Percentiles rank a stretch among this genome's conserved stretches.
Conservation (phyloP, 2,888 invertebrate genomes). For the Halictus quadricinctus region DNA sequence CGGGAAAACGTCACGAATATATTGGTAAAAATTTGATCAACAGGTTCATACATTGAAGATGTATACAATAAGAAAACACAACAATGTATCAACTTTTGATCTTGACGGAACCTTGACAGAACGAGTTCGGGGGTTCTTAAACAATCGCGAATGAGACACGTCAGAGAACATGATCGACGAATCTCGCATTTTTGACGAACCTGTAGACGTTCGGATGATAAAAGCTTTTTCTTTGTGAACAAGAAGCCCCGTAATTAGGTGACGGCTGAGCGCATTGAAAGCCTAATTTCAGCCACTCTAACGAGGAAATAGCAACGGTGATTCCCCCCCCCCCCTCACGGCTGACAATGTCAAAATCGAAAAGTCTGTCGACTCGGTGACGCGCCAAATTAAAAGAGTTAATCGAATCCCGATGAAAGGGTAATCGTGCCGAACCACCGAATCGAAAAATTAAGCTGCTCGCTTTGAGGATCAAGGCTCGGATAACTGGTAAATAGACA, state of each 20-base stretch:
- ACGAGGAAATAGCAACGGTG: neutral
- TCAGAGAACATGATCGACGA: no score
- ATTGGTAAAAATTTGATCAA: neutral
- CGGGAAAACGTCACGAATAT: neutral
- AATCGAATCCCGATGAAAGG: slow-evolving; percentile 28
- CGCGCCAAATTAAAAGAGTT: slow-evolving; percentile 15
- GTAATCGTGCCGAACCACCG: slow-evolving; percentile 30
- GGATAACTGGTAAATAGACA: slow-evolving; percentile 33
- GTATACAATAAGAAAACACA: neutral
- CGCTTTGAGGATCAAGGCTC: slow-evolving; percentile 22
- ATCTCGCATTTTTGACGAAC: neutral
- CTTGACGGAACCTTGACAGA: no score
- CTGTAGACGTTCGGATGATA: neutral
- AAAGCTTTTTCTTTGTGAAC: slow-evolving; percentile 9
- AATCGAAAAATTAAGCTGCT: slow-evolving; percentile 47
- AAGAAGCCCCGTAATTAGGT: neutral
- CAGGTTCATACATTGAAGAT: neutral
- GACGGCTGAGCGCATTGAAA: neutral
- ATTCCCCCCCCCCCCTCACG: neutral
- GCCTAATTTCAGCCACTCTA: neutral
- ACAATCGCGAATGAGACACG: neutral
- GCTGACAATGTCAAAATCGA: neutral
- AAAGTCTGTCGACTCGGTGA: neutral
- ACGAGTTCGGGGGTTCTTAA: neutral
- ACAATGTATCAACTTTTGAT: no score